Conservation (phyloP, 1,140 invertebrate genomes). For the Harpegnathos saltator region DNA sequence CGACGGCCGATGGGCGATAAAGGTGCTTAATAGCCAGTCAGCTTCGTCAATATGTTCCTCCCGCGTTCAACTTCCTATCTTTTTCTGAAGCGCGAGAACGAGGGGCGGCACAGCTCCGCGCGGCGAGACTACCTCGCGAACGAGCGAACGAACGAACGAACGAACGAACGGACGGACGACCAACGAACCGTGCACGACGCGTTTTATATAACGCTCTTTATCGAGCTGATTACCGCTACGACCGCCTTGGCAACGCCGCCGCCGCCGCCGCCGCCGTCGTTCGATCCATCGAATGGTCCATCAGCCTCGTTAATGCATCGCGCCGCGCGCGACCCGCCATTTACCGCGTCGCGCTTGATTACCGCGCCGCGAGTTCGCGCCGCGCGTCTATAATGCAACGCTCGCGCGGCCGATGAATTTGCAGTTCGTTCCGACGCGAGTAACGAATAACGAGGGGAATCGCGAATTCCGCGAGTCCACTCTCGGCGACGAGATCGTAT, state of each 20-base stretch:
- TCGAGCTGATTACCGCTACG: constrained; percentile 29
- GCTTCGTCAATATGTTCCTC: constrained; percentile 52
- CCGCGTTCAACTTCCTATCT: constrained; percentile 28
- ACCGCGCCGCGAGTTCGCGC: constrained; percentile 1
- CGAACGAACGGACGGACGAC: background rate
- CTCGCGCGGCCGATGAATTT: background rate
- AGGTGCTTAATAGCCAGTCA: constrained; percentile 54
- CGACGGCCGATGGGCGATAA: constrained; percentile 26
- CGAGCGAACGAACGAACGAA: background rate
- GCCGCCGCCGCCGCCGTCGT: no score
- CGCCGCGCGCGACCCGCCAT: constrained; percentile 13
- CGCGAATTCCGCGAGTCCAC: background rate
- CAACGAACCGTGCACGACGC: background rate
- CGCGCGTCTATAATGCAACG: constrained; percentile 1
- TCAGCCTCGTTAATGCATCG: constrained; percentile 50
- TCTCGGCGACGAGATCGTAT: background rate
- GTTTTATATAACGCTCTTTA: constrained; percentile 49
- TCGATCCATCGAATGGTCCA: constrained; percentile 54
- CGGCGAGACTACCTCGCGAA: no score
- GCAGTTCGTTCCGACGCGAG: background rate
- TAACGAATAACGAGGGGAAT: background rate
- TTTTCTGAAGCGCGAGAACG: constrained; percentile 13
- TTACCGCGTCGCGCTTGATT: constrained; percentile 37
- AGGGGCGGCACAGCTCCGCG: background rate
- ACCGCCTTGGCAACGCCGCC: constrained; percentile 13